Conservation (phyloP, 2,113 vertebrate genomes). For the Andinoacara biseriatus region DNA sequence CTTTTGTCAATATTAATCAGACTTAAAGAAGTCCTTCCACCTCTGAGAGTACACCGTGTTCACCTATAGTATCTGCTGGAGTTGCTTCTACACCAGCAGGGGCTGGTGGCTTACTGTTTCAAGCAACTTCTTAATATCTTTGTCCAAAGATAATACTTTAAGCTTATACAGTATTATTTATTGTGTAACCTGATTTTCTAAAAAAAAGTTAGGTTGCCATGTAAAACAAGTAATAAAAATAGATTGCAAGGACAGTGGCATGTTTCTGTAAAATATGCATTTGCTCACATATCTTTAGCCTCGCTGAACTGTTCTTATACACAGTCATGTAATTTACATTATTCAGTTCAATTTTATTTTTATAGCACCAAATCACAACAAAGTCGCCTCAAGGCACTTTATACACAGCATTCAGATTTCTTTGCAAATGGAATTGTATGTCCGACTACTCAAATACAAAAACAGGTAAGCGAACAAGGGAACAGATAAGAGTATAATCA, state of each 20-base stretch:
- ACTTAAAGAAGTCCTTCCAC: slow-evolving; percentile 25
- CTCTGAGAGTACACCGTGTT: background rate
- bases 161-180: background rate
- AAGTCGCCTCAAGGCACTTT: too few relatives aligned
- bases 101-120: background rate
- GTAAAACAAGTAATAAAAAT: background rate
- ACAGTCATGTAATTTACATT: background rate
- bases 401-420: background rate
- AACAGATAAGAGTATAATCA: background rate
- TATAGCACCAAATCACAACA: too few relatives aligned
- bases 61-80: slow-evolving; percentile 10
- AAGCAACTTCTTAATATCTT: background rate
- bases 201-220: background rate
- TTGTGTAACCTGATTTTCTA: rapidly evolving
- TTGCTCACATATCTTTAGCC: background rate
- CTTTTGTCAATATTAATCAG: slow-evolving; percentile 35
- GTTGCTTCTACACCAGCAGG: slow-evolving; percentile 40
- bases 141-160: background rate
- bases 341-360: too few relatives aligned
- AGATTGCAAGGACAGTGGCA: background rate
- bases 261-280: background rate
- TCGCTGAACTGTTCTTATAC: background rate
- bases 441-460: background rate
- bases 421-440: background rate
- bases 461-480: background rate